Percentiles rank a stretch among this genome's conserved stretches.
Evolutionary conservation across 2,888 invertebrate genomes (phyloP).

Genomic region (Galerucella calmariensis): DNA sequence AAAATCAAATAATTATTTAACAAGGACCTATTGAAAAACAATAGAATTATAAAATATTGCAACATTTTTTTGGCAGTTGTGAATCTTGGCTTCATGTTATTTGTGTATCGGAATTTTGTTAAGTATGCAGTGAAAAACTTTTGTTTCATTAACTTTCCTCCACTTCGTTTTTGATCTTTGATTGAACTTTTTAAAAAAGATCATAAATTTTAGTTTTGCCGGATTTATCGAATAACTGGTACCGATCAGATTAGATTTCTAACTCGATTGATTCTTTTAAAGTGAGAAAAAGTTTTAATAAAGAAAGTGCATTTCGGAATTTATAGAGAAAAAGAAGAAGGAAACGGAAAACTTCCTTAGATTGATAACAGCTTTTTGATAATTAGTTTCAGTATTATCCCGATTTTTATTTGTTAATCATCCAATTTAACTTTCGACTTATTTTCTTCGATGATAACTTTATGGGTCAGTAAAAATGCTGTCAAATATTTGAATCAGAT

Average conservation of each 20-base stretch:
- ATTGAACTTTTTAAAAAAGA: conserved; percentile 21
- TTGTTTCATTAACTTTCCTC: conserved; percentile 23
- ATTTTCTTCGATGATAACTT: conserved; percentile 3
- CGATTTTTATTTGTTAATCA: conserved; percentile 10
- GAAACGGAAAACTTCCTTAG: conserved; percentile 7
- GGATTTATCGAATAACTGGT: conserved; percentile 27
- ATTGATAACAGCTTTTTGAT: conserved; percentile 32
- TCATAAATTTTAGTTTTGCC: conserved; percentile 33
- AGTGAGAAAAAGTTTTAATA: conserved; percentile 34
- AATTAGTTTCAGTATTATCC: conserved; percentile 24
- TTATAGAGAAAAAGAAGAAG: conserved; percentile 15
- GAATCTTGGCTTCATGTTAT: no score
- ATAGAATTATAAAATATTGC: no score
- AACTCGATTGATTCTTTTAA: conserved; percentile 26
- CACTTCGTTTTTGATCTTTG: conserved; percentile 2
- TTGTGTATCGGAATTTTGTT: not conserved
- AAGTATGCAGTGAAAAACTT: conserved; percentile 19
- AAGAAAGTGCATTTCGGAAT: conserved; percentile 33
- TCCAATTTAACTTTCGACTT: not conserved
- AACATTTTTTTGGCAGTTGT: no score
- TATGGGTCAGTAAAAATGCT: not conserved
- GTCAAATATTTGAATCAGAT: not conserved
- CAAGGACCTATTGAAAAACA: no score
- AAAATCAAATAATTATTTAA: no score
- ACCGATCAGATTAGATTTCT: conserved; percentile 26